phyloP scores from a whole-genome alignment of 2,797 vertebrate species.

The Pseudopleuronectes americanus region DNA sequence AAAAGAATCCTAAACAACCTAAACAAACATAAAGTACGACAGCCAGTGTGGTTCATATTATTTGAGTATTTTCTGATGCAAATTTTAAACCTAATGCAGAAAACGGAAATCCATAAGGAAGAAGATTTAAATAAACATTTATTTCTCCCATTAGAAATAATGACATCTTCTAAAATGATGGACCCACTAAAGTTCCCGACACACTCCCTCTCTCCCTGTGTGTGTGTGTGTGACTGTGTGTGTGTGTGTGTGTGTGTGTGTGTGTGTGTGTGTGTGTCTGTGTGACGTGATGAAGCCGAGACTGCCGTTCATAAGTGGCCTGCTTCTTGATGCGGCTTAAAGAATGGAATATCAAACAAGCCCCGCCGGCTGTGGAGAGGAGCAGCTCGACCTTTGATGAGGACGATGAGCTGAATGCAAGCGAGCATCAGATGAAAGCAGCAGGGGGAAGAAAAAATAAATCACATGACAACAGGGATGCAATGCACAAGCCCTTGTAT shows the following conservation, averaged over 20 bases:
- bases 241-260: conserved; percentile 10
- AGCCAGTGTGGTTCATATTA: not conserved
- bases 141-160: too few relatives aligned
- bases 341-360: conserved; percentile 70
- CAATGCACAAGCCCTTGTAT: conserved; percentile 31
- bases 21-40: not conserved
- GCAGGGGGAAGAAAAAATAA: conserved; percentile 7
- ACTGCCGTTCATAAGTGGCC: conserved; percentile 63
- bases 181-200: not conserved
- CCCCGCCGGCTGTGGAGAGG: conserved; percentile 41
- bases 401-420: conserved; percentile 47
- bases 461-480: conserved; percentile 28
- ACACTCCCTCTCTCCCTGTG: not conserved
- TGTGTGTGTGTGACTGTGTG: conserved; percentile 1
- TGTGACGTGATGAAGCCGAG: conserved; percentile 14
- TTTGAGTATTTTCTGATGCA: not conserved
- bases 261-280: conserved; percentile 4
- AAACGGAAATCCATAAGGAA: too few relatives aligned
- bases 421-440: conserved; percentile 54
- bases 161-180: not conserved
- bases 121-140: too few relatives aligned
- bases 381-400: conserved; percentile 69
- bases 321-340: conserved; percentile 60
- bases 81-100: too few relatives aligned
- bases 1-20: not conserved